A percentile compares a stretch with the other conserved stretches of the same genome.
Evolutionary conservation across 1,140 invertebrate genomes (phyloP).

Genomic region (Danaus melanippus): DNA sequence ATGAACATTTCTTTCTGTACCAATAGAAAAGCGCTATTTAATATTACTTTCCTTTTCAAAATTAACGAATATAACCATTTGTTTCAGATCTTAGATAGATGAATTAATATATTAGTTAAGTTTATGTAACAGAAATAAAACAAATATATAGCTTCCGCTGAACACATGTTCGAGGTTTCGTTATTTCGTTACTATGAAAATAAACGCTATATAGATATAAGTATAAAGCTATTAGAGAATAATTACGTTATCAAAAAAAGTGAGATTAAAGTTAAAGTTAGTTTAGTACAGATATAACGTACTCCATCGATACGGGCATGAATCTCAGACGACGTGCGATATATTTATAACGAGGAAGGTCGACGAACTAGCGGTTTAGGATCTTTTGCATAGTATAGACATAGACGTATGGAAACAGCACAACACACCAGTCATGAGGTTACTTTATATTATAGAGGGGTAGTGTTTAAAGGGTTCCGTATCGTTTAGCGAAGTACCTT

Average conservation of each 20-base stretch:
- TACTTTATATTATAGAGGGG: too few species aligned
- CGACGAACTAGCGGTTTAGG: too few species aligned
- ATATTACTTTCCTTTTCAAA: constrained; percentile 15
- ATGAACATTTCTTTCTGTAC: not conserved
- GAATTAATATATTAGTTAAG: constrained; percentile 24
- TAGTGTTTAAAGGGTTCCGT: too few species aligned
- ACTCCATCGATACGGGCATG: not conserved
- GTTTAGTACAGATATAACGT: constrained; percentile 31
- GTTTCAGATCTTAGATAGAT: constrained; percentile 42
- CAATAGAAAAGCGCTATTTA: constrained; percentile 19
- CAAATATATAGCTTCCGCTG: constrained; percentile 9
- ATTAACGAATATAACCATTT: constrained; percentile 50
- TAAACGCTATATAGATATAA: constrained; percentile 56
- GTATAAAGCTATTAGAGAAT: constrained; percentile 55
- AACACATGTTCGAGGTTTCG: too few species aligned
- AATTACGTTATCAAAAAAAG: constrained; percentile 65
- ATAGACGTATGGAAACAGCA: too few species aligned
- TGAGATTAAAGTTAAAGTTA: constrained; percentile 67
- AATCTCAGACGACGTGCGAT: constrained; percentile 24
- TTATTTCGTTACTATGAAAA: constrained; percentile 40
- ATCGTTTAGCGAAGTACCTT: too few species aligned
- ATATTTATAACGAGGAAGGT: too few species aligned
- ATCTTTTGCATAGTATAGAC: too few species aligned
- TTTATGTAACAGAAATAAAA: constrained; percentile 1
- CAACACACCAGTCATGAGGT: too few species aligned